These are phyloP conservation scores for Lepus townsendii DNA, from an alignment of 2,797 vertebrate genomes.

Conservation along the genomic window DNA sequence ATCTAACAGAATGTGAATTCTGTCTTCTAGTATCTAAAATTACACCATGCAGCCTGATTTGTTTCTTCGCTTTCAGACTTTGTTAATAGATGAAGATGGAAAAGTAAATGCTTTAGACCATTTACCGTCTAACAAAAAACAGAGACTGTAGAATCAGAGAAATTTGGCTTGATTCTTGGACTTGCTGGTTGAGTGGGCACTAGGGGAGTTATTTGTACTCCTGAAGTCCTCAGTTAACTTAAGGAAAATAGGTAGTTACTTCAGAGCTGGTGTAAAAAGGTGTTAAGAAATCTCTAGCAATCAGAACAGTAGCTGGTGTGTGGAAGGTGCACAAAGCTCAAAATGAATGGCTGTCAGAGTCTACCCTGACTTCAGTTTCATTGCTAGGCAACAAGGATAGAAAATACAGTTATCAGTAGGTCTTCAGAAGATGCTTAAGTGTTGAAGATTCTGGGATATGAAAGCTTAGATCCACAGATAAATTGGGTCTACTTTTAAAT, in stretches of 20 bases:
- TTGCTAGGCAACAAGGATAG: not conserved
- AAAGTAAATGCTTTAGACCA: not conserved
- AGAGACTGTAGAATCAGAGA: not conserved
- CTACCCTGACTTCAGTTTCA: not conserved
- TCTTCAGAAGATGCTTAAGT: not conserved
- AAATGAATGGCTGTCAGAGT: not conserved
- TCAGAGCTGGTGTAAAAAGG: not conserved
- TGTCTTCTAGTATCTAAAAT: not conserved
- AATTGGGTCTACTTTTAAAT: not conserved
- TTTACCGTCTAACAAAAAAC: not conserved
- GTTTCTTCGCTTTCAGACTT: constrained; percentile 34
- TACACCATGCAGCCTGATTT: not conserved
- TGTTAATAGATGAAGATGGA: not conserved
- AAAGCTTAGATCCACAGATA: not conserved
- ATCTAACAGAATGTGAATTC: not conserved
- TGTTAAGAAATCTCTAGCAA: not conserved
- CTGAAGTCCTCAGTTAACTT: not conserved
- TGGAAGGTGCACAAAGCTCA: not conserved
- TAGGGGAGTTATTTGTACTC: not conserved
- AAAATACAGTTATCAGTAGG: not conserved
- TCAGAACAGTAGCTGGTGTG: not conserved
- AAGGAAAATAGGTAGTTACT: constrained; percentile 8
- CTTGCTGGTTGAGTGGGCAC: not conserved
- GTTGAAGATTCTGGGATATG: not conserved
- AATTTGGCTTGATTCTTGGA: not conserved